A percentile compares a stretch with the other conserved stretches of the same genome.
Evolutionary conservation across 2,797 vertebrate species (phyloP).

Genomic region (Danio jaintianensis): DNA sequence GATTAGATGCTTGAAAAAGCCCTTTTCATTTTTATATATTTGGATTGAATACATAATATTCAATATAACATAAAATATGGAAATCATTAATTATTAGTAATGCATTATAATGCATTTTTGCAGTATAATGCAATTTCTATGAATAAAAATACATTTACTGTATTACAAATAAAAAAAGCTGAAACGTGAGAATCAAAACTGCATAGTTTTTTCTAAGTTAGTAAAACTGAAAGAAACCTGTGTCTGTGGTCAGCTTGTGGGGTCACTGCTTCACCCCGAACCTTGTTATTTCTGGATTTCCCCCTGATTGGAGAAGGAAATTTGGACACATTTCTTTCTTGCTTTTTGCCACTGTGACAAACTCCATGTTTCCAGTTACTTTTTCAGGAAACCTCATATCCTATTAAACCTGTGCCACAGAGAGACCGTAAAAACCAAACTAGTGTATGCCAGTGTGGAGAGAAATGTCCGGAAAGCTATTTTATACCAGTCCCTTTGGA

Average conservation of each 20-base stretch:
- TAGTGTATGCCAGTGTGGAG: conserved; percentile 11
- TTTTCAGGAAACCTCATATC: conserved; percentile 62
- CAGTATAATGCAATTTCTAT: too few species aligned
- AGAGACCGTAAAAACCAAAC: conserved; percentile 56
- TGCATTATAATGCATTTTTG: too few species aligned
- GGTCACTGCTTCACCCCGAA: conserved; percentile 66
- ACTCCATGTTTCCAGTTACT: conserved; percentile 53
- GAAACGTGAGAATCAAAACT: not conserved
- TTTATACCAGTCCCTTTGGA: conserved; percentile 5
- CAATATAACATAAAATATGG: too few species aligned
- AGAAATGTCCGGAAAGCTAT: conserved; percentile 45
- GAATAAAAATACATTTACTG: conserved; percentile 31
- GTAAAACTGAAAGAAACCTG: not conserved
- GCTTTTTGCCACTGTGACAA: conserved; percentile 51
- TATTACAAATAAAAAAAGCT: not conserved
- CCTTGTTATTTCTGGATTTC: conserved; percentile 69
- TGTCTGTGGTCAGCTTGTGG: conserved; percentile 58
- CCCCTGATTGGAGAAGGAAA: conserved; percentile 54
- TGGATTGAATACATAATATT: too few species aligned
- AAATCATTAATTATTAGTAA: too few species aligned
- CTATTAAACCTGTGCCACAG: conserved; percentile 60
- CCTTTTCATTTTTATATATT: too few species aligned
- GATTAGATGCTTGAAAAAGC: too few species aligned
- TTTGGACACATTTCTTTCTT: conserved; percentile 48
- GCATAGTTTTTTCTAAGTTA: not conserved